A percentile compares a stretch with the other conserved stretches of the same genome.
These are phyloP conservation scores for Linnaemya vulpina DNA, from an alignment of 2,888 invertebrate species.

Conservation along the genomic window DNA sequence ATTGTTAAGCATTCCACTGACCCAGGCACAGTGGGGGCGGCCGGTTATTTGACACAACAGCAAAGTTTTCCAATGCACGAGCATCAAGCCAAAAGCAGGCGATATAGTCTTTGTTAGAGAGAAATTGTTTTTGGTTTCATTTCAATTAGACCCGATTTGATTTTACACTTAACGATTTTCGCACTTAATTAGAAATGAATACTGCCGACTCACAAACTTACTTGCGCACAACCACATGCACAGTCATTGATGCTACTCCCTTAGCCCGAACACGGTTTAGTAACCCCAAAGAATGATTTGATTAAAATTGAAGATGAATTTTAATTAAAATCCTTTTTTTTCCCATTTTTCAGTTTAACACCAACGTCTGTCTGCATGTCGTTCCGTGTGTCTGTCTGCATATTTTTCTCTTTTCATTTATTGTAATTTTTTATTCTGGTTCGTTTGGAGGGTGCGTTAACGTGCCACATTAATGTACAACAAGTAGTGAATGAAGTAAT, in stretches of 20 bases:
- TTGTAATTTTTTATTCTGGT: conserved; percentile 9
- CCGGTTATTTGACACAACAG: neutral
- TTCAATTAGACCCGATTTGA: conserved; percentile 79
- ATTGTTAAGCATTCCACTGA: neutral
- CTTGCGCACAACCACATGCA: conserved; percentile 4
- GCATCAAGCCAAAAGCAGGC: neutral
- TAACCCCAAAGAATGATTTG: conserved; percentile 79
- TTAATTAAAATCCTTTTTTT: conserved; percentile 82
- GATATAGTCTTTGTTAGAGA: neutral
- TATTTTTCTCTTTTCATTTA: conserved; percentile 37
- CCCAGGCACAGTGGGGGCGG: neutral
- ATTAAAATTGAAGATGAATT: conserved; percentile 83
- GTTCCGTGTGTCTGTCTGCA: conserved; percentile 18
- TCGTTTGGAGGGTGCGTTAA: conserved; percentile 44
- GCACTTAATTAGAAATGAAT: conserved; percentile 82
- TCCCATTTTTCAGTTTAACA: conserved; percentile 55
- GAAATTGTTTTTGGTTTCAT: conserved; percentile 60
- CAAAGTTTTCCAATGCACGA: neutral
- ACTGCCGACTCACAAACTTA: conserved; percentile 13
- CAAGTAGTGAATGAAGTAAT: conserved; percentile 26
- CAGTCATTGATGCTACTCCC: neutral
- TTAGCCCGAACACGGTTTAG: conserved; percentile 5
- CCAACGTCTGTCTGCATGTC: conserved; percentile 30
- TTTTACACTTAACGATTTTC: conserved; percentile 83
- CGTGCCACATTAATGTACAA: conserved; percentile 48